phyloP scores from a whole-genome alignment of 2,797 vertebrate species.

The Silurus aristotelis region DNA sequence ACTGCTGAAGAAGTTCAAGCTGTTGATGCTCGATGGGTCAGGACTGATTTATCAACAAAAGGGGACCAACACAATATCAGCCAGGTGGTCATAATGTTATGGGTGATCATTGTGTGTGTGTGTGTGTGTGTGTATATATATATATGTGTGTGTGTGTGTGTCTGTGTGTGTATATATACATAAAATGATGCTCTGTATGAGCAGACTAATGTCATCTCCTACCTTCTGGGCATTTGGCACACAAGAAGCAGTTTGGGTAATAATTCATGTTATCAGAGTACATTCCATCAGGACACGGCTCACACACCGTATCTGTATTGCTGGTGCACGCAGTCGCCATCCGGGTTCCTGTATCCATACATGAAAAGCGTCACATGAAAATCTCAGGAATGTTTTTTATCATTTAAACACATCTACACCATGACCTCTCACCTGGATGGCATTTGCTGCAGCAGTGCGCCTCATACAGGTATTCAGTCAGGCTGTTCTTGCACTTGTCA shows the following conservation, averaged over 20 bases:
- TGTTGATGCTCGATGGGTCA: too few species aligned
- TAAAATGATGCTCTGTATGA: not conserved
- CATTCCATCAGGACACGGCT: constrained; percentile 48
- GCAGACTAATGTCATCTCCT: constrained; percentile 37
- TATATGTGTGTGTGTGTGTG: too few species aligned
- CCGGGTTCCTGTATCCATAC: constrained; percentile 60
- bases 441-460: constrained; percentile 73
- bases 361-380: not conserved
- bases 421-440: constrained; percentile 64
- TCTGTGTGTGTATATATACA: not conserved
- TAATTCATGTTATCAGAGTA: constrained; percentile 57
- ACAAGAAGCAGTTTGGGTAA: constrained; percentile 63
- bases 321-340: constrained; percentile 28
- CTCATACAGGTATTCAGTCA: constrained; percentile 45
- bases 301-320: constrained; percentile 58
- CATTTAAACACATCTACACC: not conserved
- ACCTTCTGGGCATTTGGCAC: constrained; percentile 60
- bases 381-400: not conserved
- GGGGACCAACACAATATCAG: too few species aligned
- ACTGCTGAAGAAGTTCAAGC: too few species aligned
- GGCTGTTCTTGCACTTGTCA: constrained; percentile 40
- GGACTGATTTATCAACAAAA: too few species aligned
- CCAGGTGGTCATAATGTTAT: too few species aligned
- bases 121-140: too few species aligned
- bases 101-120: too few species aligned